A percentile compares a stretch with the other conserved stretches of the same genome.
These are phyloP conservation scores for Masnerella sp. DNA, from an alignment of 2,888 invertebrate genomes.

Conservation along the genomic window DNA sequence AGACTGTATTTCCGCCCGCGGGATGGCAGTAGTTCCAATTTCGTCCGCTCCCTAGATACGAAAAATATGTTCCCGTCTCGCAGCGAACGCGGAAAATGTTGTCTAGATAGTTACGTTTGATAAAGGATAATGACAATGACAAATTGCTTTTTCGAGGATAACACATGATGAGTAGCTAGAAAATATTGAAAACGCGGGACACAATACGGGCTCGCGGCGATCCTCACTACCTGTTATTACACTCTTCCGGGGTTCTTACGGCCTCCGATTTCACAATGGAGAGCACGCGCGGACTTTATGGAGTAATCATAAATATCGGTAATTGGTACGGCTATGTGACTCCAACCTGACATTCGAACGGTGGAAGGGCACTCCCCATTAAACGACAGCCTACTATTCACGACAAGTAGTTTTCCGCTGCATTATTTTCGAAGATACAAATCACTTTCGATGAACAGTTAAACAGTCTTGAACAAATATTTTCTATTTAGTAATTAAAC, in stretches of 20 bases:
- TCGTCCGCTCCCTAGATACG: too few species aligned
- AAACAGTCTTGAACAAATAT: too few species aligned
- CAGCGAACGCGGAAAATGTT: not conserved
- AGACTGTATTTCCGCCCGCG: too few species aligned
- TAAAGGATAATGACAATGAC: slow-evolving; percentile 25
- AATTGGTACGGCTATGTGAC: slow-evolving; percentile 34
- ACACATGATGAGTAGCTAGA: slow-evolving; percentile 14
- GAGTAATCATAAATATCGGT: slow-evolving; percentile 52
- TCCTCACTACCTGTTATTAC: slow-evolving; percentile 44
- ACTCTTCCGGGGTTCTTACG: slow-evolving; percentile 44
- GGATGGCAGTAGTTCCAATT: too few species aligned
- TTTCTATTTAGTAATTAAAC: not conserved
- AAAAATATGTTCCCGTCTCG: too few species aligned
- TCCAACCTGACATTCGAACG: not conserved
- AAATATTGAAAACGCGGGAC: slow-evolving; percentile 30
- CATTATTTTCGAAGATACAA: not conserved
- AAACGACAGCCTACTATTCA: slow-evolving; percentile 30
- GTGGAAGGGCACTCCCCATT: slow-evolving; percentile 29
- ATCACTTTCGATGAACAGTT: too few species aligned
- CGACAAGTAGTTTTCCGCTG: slow-evolving; percentile 22
- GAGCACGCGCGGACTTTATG: slow-evolving; percentile 41
- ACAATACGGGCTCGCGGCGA: slow-evolving; percentile 23
- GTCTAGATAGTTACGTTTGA: slow-evolving; percentile 8
- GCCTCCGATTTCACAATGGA: slow-evolving; percentile 39
- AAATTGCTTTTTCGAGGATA: slow-evolving; percentile 24